Conservation (phyloP, 2,888 invertebrate species). For the Magallana nippona region DNA sequence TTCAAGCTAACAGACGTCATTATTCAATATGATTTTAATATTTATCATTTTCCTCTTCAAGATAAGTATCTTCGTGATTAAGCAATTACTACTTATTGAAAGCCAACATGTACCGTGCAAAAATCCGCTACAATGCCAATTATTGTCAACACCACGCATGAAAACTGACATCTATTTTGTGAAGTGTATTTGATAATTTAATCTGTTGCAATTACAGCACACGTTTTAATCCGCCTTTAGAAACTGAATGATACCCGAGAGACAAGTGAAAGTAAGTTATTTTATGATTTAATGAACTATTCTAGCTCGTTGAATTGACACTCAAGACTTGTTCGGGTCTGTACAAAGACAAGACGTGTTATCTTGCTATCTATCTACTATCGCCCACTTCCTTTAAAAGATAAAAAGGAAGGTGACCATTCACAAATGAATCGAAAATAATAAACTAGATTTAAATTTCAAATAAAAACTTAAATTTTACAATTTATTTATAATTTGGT, state of each 20-base stretch:
- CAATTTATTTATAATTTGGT: too few species aligned
- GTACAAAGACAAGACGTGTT: background rate
- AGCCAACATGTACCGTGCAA: background rate
- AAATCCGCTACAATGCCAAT: slow-evolving; percentile 25
- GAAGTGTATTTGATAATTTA: slow-evolving; percentile 15
- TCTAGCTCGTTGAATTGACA: background rate
- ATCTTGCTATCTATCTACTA: slow-evolving; percentile 1
- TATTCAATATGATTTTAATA: background rate
- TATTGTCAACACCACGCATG: background rate
- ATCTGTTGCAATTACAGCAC: slow-evolving; percentile 25
- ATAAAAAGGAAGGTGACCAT: background rate
- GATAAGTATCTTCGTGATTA: slow-evolving; percentile 23
- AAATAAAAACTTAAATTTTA: background rate
- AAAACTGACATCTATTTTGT: slow-evolving; percentile 23
- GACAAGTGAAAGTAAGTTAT: slow-evolving; percentile 22
- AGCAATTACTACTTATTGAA: slow-evolving; percentile 22
- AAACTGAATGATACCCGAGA: background rate
- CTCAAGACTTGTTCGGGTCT: background rate
- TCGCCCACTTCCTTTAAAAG: background rate
- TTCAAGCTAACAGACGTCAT: slow-evolving; percentile 24
- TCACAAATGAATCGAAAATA: background rate
- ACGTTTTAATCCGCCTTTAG: background rate
- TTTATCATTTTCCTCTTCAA: slow-evolving; percentile 33
- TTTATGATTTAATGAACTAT: background rate
- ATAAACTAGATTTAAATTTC: background rate